Evolutionary conservation across 2,113 vertebrate genomes (phyloP), one percentile per base, ranked within the genome.

Genomic region (Petromus typicus): DNA sequence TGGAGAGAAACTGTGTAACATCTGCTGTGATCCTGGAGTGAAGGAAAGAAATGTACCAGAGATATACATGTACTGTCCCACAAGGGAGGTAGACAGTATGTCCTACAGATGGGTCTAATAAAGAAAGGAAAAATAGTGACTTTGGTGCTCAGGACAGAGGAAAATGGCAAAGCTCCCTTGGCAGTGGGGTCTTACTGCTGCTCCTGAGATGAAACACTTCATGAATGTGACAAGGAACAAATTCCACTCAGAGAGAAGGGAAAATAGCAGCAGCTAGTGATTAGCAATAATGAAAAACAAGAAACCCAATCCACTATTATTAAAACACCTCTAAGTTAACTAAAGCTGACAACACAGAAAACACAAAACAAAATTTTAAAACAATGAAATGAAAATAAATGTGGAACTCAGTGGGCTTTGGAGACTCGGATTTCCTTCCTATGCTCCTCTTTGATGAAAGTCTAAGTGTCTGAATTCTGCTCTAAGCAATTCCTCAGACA

Each of bases 1-100:
- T 69, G 51, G 92, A 95, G 71, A 73, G 56, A 83, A 90, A 75
- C 51, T 88, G 30, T 84, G 9, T 82, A 89, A 61, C 37, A 86
- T 40, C 57, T 64, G 80, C 64, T 45, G 30, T 51, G 18, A 20
- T 22, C 80, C 20, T 92, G 7, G n/a, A n/a, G n/a, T n/a, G n/a
- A n/a, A n/a, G n/a, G n/a, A n/a, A n/a, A n/a, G n/a, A n/a, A n/a
- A n/a, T n/a, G n/a, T n/a, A n/a, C n/a, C n/a, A n/a, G n/a, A n/a
- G n/a, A n/a, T 51, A 51, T 51, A 51, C 48, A 51, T 51, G 48
- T 10, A 51, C 48, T 51, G 48, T 51, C 48, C 48, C 48, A 51
- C 48, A 51, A 7, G 48, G 48, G 48, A 7, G 5, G 48, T 51
- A 51, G 10, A 51, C 48, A 51, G 6, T 51, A 5, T 51, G 48